These are phyloP conservation scores for Muntiacus reevesi DNA, from an alignment of 2,113 vertebrate species.

Conservation along the genomic window DNA sequence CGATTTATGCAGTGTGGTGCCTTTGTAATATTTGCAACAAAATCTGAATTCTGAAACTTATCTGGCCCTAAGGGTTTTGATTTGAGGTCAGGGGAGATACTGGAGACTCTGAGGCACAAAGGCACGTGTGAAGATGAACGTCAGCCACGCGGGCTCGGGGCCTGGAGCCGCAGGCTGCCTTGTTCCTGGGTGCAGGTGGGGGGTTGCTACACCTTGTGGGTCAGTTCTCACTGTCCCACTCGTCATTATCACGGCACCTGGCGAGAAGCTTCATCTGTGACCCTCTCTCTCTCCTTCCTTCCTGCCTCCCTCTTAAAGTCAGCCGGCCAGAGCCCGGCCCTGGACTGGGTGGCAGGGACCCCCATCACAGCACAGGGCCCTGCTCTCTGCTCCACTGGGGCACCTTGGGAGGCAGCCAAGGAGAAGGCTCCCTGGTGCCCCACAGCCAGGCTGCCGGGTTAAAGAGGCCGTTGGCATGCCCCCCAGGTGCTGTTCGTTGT, in stretches of 20 bases:
- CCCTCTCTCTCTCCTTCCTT: too few species aligned
- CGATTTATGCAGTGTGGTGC: not conserved
- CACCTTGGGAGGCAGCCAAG: not conserved
- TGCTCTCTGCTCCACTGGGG: not conserved
- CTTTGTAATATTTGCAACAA: not conserved
- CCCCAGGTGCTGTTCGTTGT: rapidly evolving
- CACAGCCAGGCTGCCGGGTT: not conserved
- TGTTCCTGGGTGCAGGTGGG: not conserved
- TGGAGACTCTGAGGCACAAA: not conserved
- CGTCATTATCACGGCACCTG: not conserved
- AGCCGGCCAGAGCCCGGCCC: not conserved
- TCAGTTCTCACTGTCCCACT: rapidly evolving
- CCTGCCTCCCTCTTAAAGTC: not conserved
- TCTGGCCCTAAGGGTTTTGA: not conserved
- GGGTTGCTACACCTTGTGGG: rapidly evolving
- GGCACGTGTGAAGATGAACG: rapidly evolving
- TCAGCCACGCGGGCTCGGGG: rapidly evolving
- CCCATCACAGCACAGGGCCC: rapidly evolving
- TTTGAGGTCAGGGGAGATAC: not conserved
- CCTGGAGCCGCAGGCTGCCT: not conserved
- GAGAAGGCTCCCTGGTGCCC: not conserved
- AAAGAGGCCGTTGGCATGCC: not conserved
- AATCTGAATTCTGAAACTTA: not conserved
- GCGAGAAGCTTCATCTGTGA: not conserved
- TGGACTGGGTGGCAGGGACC: not conserved